Evolutionary conservation across 1,140 invertebrate species (phyloP).

Genomic region (Physella acuta): DNA sequence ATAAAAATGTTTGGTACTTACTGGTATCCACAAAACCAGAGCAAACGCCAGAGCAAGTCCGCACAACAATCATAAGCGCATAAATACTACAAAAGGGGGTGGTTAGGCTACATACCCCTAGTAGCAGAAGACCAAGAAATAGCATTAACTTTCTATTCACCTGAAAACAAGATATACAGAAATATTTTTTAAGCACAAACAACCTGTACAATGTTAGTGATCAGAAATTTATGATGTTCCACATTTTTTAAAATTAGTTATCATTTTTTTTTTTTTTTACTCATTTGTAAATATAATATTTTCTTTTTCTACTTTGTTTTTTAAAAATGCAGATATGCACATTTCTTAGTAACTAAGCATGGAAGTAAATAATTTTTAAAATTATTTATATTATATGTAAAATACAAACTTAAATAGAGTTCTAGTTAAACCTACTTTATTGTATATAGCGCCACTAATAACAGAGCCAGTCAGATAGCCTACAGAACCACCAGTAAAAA

Average conservation of each 20-base stretch:
- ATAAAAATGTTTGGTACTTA: slow-evolving; percentile 19
- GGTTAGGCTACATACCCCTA: slow-evolving; percentile 13
- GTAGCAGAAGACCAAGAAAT: slow-evolving; percentile 18
- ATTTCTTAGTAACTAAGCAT: neutral
- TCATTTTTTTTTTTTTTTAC: neutral
- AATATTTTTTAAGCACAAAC: too few species aligned
- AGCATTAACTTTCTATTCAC: slow-evolving; percentile 31
- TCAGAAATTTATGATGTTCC: too few species aligned
- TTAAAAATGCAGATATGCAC: neutral
- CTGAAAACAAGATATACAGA: neutral
- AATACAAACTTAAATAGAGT: neutral
- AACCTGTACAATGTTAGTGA: too few species aligned
- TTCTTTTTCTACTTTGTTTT: neutral
- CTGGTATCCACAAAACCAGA: slow-evolving; percentile 33
- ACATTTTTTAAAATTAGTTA: neutral
- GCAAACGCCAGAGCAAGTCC: slow-evolving; percentile 22
- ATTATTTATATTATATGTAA: neutral
- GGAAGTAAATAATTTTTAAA: neutral
- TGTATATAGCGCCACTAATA: slow-evolving; percentile 31
- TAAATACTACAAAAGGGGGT: slow-evolving; percentile 36
- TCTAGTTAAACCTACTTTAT: slow-evolving; percentile 23
- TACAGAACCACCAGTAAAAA: slow-evolving; percentile 34
- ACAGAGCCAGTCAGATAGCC: slow-evolving; percentile 39
- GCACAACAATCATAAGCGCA: slow-evolving; percentile 33
- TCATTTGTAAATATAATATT: neutral